Percentiles rank a stretch among this genome's conserved stretches.
These are phyloP conservation scores for Myotis vivesi DNA, from an alignment of 2,797 vertebrate genomes.

Conservation along the genomic window DNA sequence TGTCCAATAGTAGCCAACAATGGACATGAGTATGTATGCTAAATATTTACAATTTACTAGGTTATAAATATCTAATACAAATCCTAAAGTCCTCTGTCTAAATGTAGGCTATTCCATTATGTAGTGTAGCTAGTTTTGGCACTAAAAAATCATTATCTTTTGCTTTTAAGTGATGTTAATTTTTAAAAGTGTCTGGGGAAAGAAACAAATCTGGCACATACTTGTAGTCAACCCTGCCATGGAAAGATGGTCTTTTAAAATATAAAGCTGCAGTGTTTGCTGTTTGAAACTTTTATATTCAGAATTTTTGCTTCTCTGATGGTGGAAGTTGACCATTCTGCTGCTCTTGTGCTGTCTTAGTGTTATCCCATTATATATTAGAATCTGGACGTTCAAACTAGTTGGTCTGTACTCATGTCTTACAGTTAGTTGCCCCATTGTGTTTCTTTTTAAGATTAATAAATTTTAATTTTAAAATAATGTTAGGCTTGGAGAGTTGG, in stretches of 20 bases:
- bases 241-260: slow-evolving; percentile 4
- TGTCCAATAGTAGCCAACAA: not conserved
- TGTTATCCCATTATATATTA: not conserved
- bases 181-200: not conserved
- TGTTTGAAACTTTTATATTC: not conserved
- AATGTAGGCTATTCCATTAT: not conserved
- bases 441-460: not conserved
- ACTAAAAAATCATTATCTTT: not conserved
- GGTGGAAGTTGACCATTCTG: not conserved
- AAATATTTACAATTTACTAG: slow-evolving; percentile 1
- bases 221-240: not conserved
- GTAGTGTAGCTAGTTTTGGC: not conserved
- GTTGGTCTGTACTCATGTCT: not conserved
- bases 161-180: not conserved
- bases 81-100: not conserved
- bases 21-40: not conserved
- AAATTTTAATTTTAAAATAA: not conserved
- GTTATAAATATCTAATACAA: not conserved
- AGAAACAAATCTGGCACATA: slow-evolving; percentile 2
- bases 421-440: not conserved
- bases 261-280: not conserved
- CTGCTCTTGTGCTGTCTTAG: not conserved
- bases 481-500: not conserved
- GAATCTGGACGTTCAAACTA: not conserved
- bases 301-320: not conserved